phyloP scores from a whole-genome alignment of 2,888 invertebrate genomes.

The Bruchidius siliquastri region DNA sequence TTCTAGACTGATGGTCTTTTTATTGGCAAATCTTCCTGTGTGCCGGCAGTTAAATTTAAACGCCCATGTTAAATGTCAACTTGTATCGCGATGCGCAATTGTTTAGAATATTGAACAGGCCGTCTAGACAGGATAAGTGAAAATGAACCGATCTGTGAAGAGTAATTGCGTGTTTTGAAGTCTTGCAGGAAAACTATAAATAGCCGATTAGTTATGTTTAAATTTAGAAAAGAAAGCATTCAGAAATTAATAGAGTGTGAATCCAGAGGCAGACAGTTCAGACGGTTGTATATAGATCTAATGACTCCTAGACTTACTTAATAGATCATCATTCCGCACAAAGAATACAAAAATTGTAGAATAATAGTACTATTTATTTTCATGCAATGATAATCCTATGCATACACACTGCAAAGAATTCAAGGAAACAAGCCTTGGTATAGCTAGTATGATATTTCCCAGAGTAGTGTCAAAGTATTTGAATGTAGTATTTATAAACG shows the following conservation, averaged over 20 bases:
- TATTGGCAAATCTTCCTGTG: neutral
- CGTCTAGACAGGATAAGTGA: neutral
- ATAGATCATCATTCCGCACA: too few species aligned
- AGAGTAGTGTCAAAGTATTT: neutral
- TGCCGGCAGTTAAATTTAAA: neutral
- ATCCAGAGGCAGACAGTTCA: neutral
- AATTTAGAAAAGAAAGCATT: neutral
- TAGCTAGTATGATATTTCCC: neutral
- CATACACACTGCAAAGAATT: neutral
- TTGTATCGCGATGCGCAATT: neutral
- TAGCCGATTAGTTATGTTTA: neutral
- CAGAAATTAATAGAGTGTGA: neutral
- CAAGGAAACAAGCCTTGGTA: neutral
- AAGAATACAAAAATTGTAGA: too few species aligned
- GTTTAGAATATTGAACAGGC: neutral
- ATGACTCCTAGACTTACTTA: too few species aligned
- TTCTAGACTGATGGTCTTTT: neutral
- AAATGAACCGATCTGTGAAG: neutral
- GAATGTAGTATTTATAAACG: too few species aligned
- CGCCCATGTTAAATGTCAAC: neutral
- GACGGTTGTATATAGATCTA: too few species aligned
- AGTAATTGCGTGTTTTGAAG: neutral
- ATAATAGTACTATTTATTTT: too few species aligned
- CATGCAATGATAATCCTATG: too few species aligned
- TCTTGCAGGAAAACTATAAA: neutral